These are phyloP conservation scores for Dinoponera quadriceps DNA, from an alignment of 1,140 invertebrate species.

Conservation along the genomic window DNA sequence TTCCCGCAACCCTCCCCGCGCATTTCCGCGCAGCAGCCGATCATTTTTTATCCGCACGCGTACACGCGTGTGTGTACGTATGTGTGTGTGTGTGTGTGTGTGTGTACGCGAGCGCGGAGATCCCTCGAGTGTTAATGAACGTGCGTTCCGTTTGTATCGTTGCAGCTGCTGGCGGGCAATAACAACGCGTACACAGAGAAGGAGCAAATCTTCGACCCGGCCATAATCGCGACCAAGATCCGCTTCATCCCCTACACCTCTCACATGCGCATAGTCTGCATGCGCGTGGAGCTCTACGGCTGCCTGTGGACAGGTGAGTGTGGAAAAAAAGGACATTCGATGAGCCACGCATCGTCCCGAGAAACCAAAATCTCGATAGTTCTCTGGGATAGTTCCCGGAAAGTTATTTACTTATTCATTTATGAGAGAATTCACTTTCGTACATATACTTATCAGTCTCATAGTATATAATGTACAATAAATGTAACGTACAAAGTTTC, in stretches of 20 bases:
- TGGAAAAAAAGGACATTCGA: constrained; percentile 74
- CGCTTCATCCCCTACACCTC: constrained; percentile 92
- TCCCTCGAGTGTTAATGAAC: constrained; percentile 21
- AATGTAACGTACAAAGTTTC: too few species aligned
- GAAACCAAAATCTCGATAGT: too few species aligned
- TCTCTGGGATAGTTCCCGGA: too few species aligned
- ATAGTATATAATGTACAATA: too few species aligned
- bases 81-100: not conserved
- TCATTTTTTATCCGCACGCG: not conserved
- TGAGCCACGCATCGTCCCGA: too few species aligned
- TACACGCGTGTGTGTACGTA: not conserved
- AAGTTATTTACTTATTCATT: too few species aligned
- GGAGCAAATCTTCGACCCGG: constrained; percentile 92
- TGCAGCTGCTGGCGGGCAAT: constrained; percentile 94
- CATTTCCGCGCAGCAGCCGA: not conserved
- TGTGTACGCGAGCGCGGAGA: too few species aligned
- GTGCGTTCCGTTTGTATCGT: constrained; percentile 74
- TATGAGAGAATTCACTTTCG: too few species aligned
- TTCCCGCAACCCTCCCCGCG: not conserved
- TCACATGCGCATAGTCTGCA: constrained; percentile 91
- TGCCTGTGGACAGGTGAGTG: constrained; percentile 94
- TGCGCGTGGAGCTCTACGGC: constrained; percentile 94
- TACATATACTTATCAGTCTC: too few species aligned
- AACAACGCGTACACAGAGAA: constrained; percentile 94
- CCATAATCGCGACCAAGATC: constrained; percentile 94